These are phyloP conservation scores for Drosophila ohnishii DNA, from an alignment of 1,140 invertebrate species.

Conservation along the genomic window DNA sequence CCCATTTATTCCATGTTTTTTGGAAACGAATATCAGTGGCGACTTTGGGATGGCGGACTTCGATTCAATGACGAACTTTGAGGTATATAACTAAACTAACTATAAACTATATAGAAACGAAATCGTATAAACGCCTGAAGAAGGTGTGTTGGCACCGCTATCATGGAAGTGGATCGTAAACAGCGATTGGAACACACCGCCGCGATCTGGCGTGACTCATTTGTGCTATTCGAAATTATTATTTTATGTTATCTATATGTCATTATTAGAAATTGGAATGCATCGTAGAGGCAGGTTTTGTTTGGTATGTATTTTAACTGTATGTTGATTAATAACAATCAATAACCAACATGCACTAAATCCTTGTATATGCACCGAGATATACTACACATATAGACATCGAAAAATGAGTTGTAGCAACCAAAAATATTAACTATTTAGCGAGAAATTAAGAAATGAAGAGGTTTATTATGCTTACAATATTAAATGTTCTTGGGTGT, in stretches of 20 bases:
- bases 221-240: constrained; percentile 42
- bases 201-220: constrained; percentile 35
- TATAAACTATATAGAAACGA: constrained; percentile 51
- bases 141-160: constrained; percentile 42
- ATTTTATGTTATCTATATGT: constrained; percentile 51
- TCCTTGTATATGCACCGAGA: not conserved
- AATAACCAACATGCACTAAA: constrained; percentile 4
- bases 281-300: constrained; percentile 68
- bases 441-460: not conserved
- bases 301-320: constrained; percentile 67
- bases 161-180: constrained; percentile 47
- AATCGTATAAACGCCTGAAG: constrained; percentile 46
- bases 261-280: constrained; percentile 58
- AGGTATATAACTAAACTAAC: constrained; percentile 60
- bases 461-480: constrained; percentile 28
- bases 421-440: not conserved
- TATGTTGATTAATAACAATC: constrained; percentile 7
- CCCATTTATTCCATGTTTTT: constrained; percentile 29
- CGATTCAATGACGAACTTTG: constrained; percentile 72
- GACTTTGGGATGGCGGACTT: constrained; percentile 77
- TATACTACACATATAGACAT: constrained; percentile 2
- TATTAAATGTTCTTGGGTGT: constrained; percentile 52
- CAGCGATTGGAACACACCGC: constrained; percentile 28
- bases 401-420: constrained; percentile 16
- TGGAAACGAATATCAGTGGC: constrained; percentile 44